Evolutionary conservation across 2,888 invertebrate genomes (phyloP).

Genomic region (Anthrax anthrax): DNA sequence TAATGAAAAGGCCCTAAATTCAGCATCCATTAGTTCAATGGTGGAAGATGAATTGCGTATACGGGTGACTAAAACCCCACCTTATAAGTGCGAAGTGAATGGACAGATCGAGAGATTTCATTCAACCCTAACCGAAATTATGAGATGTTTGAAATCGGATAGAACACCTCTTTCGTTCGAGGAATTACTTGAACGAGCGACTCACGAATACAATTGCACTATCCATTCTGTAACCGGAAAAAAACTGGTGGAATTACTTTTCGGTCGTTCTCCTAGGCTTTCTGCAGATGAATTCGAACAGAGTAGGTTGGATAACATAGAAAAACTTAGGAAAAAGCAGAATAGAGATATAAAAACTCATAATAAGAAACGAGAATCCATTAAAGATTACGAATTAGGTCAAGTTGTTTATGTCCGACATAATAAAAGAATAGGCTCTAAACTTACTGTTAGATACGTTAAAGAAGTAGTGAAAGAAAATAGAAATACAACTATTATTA

Average conservation of each 20-base stretch:
- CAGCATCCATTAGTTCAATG: constrained; percentile 9
- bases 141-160: constrained; percentile 11
- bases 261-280: constrained; percentile 7
- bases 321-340: constrained; percentile 10
- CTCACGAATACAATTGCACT: constrained; percentile 11
- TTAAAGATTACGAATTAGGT: constrained; percentile 10
- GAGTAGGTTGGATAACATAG: constrained; percentile 5
- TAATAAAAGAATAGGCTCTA: constrained; percentile 8
- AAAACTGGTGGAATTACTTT: constrained; percentile 11
- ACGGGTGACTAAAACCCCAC: constrained; percentile 9
- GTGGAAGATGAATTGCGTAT: constrained; percentile 11
- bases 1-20: constrained; percentile 10
- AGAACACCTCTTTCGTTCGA: constrained; percentile 6
- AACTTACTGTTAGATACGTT: constrained; percentile 6
- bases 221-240: constrained; percentile 11
- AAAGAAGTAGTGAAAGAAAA: constrained; percentile 10
- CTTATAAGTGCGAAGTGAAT: constrained; percentile 11
- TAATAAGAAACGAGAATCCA: constrained; percentile 10
- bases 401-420: constrained; percentile 10
- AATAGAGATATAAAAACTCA: constrained; percentile 7
- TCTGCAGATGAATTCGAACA: constrained; percentile 10
- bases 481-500: background rate
- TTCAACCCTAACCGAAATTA: constrained; percentile 12
- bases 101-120: constrained; percentile 12
- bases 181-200: constrained; percentile 10